Conservation (phyloP, 2,797 vertebrate genomes). For the Sebastes paucispinis region DNA sequence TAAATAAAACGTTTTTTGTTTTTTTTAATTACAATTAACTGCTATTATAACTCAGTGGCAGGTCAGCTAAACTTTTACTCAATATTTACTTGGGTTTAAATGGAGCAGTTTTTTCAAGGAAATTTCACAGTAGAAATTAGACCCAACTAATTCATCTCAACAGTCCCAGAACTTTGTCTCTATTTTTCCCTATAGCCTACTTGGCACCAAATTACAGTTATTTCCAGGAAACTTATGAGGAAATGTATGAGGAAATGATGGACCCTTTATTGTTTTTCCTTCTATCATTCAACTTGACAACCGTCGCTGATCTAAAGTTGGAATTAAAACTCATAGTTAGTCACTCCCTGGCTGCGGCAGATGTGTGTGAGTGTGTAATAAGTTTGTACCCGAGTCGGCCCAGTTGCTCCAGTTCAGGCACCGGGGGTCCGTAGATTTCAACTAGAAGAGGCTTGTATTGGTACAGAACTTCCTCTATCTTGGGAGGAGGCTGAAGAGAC, state of each 20-base stretch:
- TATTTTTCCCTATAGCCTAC: not conserved
- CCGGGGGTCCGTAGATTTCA: conserved; percentile 87
- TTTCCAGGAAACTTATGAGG: not conserved
- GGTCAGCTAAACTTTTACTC: not conserved
- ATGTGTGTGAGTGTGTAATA: conserved; percentile 20
- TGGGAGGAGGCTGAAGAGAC: conserved; percentile 87
- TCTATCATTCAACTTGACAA: not conserved
- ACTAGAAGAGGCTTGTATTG: conserved; percentile 88
- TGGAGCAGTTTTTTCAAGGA: not conserved
- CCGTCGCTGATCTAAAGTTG: not conserved
- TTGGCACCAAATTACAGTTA: not conserved
- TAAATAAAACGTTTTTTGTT: no score
- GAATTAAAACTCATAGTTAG: not conserved
- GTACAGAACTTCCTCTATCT: conserved; percentile 89
- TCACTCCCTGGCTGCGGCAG: not conserved
- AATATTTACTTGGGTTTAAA: not conserved
- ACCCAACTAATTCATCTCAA: not conserved
- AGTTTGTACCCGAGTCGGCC: conserved; percentile 87
- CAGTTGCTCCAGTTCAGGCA: conserved; percentile 90
- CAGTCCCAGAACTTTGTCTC: not conserved
- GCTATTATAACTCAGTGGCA: not conserved
- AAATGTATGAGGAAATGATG: not conserved
- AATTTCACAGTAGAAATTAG: not conserved
- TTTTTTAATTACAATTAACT: not conserved
- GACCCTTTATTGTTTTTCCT: not conserved